phyloP scores from a whole-genome alignment of 2,113 vertebrate species.

The Synchiropus splendidus region DNA sequence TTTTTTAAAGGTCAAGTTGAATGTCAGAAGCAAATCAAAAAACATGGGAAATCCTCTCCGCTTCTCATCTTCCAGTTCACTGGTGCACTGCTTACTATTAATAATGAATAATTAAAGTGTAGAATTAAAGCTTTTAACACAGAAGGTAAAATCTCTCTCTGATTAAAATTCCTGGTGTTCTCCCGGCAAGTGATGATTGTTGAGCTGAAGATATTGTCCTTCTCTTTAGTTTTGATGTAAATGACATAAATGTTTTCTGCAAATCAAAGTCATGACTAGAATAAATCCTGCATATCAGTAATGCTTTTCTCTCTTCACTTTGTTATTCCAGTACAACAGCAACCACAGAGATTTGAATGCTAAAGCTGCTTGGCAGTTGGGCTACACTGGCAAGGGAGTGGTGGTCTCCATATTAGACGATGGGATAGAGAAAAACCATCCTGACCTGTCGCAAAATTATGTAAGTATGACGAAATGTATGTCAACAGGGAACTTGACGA shows the following conservation, averaged over 20 bases:
- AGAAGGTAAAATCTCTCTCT: not conserved
- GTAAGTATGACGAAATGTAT: slow-evolving; percentile 66
- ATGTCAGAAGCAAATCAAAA: slow-evolving; percentile 33
- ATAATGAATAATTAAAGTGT: slow-evolving; percentile 11
- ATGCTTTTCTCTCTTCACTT: not conserved
- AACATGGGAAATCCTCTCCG: slow-evolving; percentile 16
- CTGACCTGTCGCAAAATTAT: slow-evolving; percentile 87
- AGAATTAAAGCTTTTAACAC: not conserved
- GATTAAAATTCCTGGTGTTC: too few species aligned
- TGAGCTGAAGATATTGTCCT: too few species aligned
- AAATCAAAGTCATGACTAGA: not conserved
- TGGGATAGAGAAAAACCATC: slow-evolving; percentile 96
- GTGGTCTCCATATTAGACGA: slow-evolving; percentile 97
- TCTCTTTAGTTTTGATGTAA: too few species aligned
- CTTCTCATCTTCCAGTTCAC: slow-evolving; percentile 6
- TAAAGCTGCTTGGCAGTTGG: slow-evolving; percentile 85
- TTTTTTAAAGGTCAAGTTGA: slow-evolving; percentile 37
- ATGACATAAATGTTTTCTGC: too few species aligned
- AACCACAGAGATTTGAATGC: slow-evolving; percentile 88
- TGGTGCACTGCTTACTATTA: slow-evolving; percentile 4
- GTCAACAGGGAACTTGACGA: not conserved
- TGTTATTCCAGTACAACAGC: slow-evolving; percentile 71
- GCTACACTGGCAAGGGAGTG: slow-evolving; percentile 85
- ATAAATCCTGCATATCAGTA: not conserved
- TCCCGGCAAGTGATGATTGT: not conserved